Base-by-base conservation (phyloP, 2,113 vertebrate species). In the Mionectes macconnelli region DNA sequence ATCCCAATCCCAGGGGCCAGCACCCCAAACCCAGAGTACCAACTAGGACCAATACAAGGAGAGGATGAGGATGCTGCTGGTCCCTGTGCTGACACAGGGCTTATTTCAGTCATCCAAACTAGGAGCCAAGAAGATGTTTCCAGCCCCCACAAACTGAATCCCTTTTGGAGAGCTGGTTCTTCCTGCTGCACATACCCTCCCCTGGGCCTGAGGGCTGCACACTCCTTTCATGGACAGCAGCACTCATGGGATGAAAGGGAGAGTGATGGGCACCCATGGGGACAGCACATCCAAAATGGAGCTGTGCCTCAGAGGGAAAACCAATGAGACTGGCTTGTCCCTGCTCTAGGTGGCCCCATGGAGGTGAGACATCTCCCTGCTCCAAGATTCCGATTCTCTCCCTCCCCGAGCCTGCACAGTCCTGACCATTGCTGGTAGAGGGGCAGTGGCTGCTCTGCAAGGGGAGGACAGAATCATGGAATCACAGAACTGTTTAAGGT, bases 91-190 rank as follows among this genome's bases (percentile, higher is more conserved):
- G 19, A n/a, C 63, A 80, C 4, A 22, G 50, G 42, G 13, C 2
- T 18, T 89, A 70, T 78, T 89, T 44, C 77, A 69, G 75, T 7
- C 70, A 63, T 53, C 25, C 4, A 21, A 27, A 49, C 2, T 0
- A 72, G 66, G 52, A 79, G 57, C 30, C 35, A 68, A 35, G 42
- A 76, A 52, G 50, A 40, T 8, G 27, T 42, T 75, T 93, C 60
- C 47, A 40, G 55, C 53, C 70, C 80, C 63, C 77, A 82, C 74
- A 93, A 92, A 57, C 93, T 39, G 63, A 69, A 83, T 35, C 47
- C 81, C 84, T 83, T 73, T 42, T 67, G 5, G n/a, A 74, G 78
- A 90, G 79, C 84, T 76, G 89, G 86, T 90, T 92, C 77, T 83
- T 89, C 86, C 68, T 80, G 92, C 59, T 50, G 72, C 57, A 53